Base-by-base conservation (phyloP, 2,797 vertebrate species). In the Rhabdomys pumilio region DNA sequence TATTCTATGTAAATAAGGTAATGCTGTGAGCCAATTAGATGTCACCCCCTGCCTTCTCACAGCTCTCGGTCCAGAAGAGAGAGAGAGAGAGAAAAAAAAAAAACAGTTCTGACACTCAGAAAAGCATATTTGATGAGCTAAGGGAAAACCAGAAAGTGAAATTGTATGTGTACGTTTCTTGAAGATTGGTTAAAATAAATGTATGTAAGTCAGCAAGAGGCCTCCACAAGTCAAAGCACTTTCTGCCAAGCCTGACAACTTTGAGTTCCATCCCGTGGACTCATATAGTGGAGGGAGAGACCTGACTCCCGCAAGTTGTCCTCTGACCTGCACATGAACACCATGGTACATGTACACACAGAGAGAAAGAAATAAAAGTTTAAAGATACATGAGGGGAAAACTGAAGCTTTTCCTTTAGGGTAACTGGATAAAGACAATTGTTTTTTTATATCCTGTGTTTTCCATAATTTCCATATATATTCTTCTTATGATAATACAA, bases 121-220 rank as follows among this genome's bases (percentile, higher is more conserved):
- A 95, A 94, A 90, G 84, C 53, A 44, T n/a, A 91, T 61, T 59
- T 53, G n/a, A 38, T 80, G 80, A 95, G 80, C 44, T 55, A 90
- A 81, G 34, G 44, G 24, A 22, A 69, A 96, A 80, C 15, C 11
- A 19, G 67, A 61, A 80, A 83, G n/a, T 34, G 53, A 76, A 95
- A 38, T 17, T 84, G 4, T 59, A 69, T 22, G 47, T 19, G 41
- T 34, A 67, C 65, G 29, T 38, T 91, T 89, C 88, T 14, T 88
- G 38, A 47, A 93, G 83, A 38, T 31, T 34, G 31, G 31, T 59
- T 96, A 85, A 92, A 76, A 90, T 73, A 55, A 8, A 76, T 4
- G 10, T 3, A 8, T 73, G 26, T 61, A 29, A 38, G 41, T 55
- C 10, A 12, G 77, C 84, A 29, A 72, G 5, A 8, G 57, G 85